Evolutionary conservation across 1,140 invertebrate genomes (phyloP), one percentile per base, ranked within the genome.

Genomic region (Dufourea novaeangliae): DNA sequence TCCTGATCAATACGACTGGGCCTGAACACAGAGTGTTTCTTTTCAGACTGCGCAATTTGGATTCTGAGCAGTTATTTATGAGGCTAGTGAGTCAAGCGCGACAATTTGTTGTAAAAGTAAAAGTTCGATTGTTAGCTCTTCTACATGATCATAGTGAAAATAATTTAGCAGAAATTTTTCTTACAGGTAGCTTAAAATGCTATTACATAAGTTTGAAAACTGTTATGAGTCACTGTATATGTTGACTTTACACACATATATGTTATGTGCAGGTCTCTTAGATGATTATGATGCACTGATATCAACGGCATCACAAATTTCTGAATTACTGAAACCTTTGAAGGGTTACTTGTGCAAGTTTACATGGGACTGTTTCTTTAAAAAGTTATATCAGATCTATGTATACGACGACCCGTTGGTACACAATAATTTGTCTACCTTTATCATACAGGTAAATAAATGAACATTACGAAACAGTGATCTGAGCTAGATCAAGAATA

Each of bases 51-150:
- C 94, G 94, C 87, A 90, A 89, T 70, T 93, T 92, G 79, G 93
- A 95, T 89, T 93, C 94, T 46, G 94, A 94, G 85, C 94, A 94
- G 73, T 90, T 95, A 63, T 95, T 94, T 86, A 92, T 94, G 86
- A 93, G 94, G 71, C 86, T 95, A 50, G 94, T 95, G 71, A 93
- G 94, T 62, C 94, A 95, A 78, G 94, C 94, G 8, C 93, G 94
- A 78, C 94, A 95, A 82, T 94, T 95, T 88, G 93, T 95, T 62
- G 93, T 95, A 64, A 94, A 95, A 86, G 93, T 94, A 70, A 95
- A 95, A 89, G 93, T 95, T 78, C 91, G 93, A 74, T 92, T 95
- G 46, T 89, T 95, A 50, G 92, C 94, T 81, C 92, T 93, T 66
- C 73, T 94, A 50, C 84, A 92, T 56, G 89, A 93, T 84, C 86